Percentiles rank a stretch among this genome's conserved stretches.
Evolutionary conservation across 2,797 vertebrate genomes (phyloP).

Genomic region (Geotrypetes seraphini): DNA sequence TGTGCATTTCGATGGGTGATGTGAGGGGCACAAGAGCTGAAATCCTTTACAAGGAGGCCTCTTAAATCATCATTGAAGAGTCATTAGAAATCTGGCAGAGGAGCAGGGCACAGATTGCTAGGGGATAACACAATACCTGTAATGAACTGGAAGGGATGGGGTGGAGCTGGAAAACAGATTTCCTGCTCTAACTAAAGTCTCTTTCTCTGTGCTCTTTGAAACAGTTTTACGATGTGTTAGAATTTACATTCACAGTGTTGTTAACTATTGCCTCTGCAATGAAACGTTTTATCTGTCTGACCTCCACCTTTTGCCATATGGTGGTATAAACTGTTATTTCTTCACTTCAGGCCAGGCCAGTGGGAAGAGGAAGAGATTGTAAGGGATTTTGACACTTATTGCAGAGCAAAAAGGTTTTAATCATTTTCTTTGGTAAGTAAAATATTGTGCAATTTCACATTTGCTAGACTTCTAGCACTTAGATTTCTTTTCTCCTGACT

Average conservation of each 20-base stretch:
- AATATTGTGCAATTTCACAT: background rate
- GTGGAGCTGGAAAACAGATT: conserved; percentile 64
- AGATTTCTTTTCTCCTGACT: no score
- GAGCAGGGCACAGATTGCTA: conserved; percentile 70
- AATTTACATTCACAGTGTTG: conserved; percentile 78
- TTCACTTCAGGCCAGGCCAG: conserved; percentile 22
- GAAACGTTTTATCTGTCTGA: conserved; percentile 88
- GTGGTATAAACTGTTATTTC: conserved; percentile 46
- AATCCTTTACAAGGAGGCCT: conserved; percentile 42
- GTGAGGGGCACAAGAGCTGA: conserved; percentile 2
- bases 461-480: conserved; percentile 11
- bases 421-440: background rate
- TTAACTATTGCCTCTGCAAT: conserved; percentile 73
- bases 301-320: conserved; percentile 91
- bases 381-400: no score
- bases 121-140: conserved; percentile 69
- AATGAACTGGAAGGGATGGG: conserved; percentile 70
- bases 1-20: background rate
- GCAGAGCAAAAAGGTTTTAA: no score
- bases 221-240: conserved; percentile 63
- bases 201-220: conserved; percentile 48
- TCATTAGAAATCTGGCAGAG: conserved; percentile 78
- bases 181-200: conserved; percentile 38
- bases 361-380: background rate
- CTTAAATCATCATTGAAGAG: conserved; percentile 78